Evolutionary conservation across 2,797 vertebrate genomes (phyloP).

Genomic region (Mastacembelus armatus): DNA sequence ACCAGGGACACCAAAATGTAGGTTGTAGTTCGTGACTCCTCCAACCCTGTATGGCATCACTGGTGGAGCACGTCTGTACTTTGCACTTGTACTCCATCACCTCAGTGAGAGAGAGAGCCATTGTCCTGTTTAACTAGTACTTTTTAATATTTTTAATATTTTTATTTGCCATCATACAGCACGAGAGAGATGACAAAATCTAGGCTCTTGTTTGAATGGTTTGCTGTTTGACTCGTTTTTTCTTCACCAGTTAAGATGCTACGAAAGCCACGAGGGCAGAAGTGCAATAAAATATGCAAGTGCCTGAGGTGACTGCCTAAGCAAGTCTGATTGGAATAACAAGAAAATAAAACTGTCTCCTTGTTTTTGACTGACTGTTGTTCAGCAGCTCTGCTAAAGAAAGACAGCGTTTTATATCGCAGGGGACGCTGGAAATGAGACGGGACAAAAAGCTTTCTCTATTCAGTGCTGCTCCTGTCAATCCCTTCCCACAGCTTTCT

Average conservation of each 20-base stretch:
- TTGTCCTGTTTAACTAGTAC: too few relatives aligned
- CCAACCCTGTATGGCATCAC: too few relatives aligned
- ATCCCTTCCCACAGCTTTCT: conserved; percentile 47
- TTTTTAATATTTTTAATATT: too few relatives aligned
- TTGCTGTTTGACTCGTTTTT: background rate
- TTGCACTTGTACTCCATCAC: too few relatives aligned
- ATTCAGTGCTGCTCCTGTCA: conserved; percentile 46
- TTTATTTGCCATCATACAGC: background rate
- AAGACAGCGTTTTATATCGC: conserved; percentile 34
- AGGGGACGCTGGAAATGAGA: conserved; percentile 31
- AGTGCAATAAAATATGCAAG: conserved; percentile 21
- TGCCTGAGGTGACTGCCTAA: conserved; percentile 31
- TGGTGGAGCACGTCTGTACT: too few relatives aligned
- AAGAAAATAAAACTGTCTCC: conserved; percentile 21
- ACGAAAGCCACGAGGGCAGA: conserved; percentile 22
- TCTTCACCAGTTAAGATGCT: conserved; percentile 10
- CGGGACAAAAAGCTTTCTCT: conserved; percentile 56
- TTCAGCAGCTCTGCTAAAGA: conserved; percentile 29
- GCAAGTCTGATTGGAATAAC: conserved; percentile 12
- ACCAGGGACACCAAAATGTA: too few relatives aligned
- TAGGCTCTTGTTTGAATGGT: too few relatives aligned
- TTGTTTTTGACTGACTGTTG: conserved; percentile 52
- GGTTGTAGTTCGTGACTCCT: too few relatives aligned
- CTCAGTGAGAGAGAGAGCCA: too few relatives aligned
- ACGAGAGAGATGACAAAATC: too few relatives aligned